Evolutionary conservation across 1,140 invertebrate genomes (phyloP).

Genomic region (Nixonia krombeini): DNA sequence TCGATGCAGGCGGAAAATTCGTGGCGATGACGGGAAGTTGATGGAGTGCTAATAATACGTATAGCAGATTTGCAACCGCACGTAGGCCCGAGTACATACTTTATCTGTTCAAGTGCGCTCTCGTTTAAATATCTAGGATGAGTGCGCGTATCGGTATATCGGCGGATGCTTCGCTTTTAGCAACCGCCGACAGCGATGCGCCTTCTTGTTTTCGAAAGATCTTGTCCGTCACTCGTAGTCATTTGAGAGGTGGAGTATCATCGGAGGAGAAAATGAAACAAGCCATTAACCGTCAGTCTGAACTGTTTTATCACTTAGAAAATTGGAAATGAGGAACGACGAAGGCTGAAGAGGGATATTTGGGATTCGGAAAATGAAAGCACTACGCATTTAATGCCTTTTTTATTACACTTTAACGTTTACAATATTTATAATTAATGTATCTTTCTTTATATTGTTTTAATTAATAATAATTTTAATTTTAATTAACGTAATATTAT

Average conservation of each 20-base stretch:
- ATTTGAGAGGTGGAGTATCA: too few relatives aligned
- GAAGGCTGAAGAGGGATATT: too few relatives aligned
- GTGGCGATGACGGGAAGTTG: slow-evolving; percentile 61
- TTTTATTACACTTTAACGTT: too few relatives aligned
- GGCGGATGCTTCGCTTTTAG: neutral
- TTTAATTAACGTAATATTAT: too few relatives aligned
- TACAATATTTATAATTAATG: too few relatives aligned
- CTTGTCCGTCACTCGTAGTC: neutral
- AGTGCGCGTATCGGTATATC: neutral
- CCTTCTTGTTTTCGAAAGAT: slow-evolving; percentile 4
- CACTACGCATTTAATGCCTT: too few relatives aligned
- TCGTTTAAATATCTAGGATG: slow-evolving; percentile 15
- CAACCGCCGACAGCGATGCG: neutral
- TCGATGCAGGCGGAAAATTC: slow-evolving; percentile 50
- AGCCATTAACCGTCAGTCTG: too few relatives aligned
- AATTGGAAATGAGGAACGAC: too few relatives aligned
- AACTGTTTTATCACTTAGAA: too few relatives aligned
- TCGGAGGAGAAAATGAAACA: neutral
- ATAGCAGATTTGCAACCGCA: slow-evolving; percentile 49
- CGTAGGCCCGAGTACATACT: slow-evolving; percentile 43
- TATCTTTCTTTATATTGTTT: too few relatives aligned
- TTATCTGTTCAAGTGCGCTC: slow-evolving; percentile 40
- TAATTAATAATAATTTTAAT: too few relatives aligned
- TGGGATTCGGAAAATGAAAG: too few relatives aligned
- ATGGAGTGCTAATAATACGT: slow-evolving; percentile 66